Conservation (phyloP, 2,797 vertebrate genomes). For the Loris lydekkerianus region DNA sequence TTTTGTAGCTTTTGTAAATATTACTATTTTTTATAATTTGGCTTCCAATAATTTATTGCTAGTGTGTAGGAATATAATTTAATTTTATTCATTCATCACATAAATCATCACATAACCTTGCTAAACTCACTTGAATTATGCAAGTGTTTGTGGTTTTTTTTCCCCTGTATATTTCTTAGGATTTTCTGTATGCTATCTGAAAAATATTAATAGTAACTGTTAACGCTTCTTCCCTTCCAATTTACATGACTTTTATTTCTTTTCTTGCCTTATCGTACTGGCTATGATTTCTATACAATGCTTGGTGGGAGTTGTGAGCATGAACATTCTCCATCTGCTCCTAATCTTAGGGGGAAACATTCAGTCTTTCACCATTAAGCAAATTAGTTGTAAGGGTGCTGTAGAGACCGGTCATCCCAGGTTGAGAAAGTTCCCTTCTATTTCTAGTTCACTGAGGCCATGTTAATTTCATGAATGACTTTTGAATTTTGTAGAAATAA, state of each 20-base stretch:
- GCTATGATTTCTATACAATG: background rate
- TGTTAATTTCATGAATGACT: background rate
- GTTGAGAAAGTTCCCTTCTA: background rate
- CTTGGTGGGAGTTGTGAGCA: background rate
- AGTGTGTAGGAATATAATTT: background rate
- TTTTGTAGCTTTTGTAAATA: background rate
- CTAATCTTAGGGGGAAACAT: background rate
- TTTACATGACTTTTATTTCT: background rate
- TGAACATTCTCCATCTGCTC: background rate
- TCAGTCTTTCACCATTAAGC: background rate
- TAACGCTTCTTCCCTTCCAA: background rate
- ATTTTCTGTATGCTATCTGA: background rate
- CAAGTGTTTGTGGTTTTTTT: background rate
- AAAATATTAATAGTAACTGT: background rate
- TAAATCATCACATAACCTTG: background rate
- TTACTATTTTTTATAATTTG: background rate
- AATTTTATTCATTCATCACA: background rate
- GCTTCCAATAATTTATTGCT: background rate
- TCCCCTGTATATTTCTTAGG: background rate
- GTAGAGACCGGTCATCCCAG: background rate
- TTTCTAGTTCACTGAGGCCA: background rate
- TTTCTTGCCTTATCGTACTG: conserved; percentile 43
- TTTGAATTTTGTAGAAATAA: conserved; percentile 3
- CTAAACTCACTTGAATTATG: background rate
- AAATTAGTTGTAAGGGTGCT: background rate